phyloP scores from a whole-genome alignment of 2,113 vertebrate genomes.

The Rhynchopsitta pachyrhyncha region DNA sequence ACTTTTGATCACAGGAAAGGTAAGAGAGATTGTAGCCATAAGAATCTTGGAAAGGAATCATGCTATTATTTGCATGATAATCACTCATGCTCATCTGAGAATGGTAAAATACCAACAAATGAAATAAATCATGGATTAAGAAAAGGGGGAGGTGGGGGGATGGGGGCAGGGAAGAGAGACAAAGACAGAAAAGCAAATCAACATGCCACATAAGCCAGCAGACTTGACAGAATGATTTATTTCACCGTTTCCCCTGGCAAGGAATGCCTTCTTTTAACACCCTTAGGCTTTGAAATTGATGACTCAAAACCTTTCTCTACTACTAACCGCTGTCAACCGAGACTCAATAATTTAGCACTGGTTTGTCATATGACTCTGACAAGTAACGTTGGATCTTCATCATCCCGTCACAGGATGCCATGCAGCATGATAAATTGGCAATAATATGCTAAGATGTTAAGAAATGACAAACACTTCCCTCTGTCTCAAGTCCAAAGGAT shows the following conservation, averaged over 20 bases:
- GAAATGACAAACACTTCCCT: not conserved
- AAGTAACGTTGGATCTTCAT: not conserved
- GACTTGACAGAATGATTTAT: not conserved
- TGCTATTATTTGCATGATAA: not conserved
- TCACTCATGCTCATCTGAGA: not conserved
- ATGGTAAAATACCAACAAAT: not conserved
- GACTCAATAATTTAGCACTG: not conserved
- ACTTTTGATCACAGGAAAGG: not conserved
- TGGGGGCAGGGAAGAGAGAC: not conserved
- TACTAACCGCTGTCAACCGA: not conserved
- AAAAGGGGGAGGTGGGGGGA: accelerated
- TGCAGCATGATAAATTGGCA: not conserved
- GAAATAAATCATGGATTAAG: not conserved
- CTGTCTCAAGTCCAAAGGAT: not conserved
- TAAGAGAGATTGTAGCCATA: not conserved
- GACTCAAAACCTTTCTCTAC: not conserved
- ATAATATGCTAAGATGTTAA: not conserved
- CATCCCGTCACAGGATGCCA: not conserved
- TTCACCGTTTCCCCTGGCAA: not conserved
- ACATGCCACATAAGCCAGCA: not conserved
- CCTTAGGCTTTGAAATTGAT: not conserved
- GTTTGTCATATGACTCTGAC: not conserved
- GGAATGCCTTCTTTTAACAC: not conserved
- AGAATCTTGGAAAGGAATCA: not conserved
- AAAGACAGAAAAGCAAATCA: not conserved